Conservation (phyloP, 2,888 invertebrate genomes). For the Meliscaeva auricollis region DNA sequence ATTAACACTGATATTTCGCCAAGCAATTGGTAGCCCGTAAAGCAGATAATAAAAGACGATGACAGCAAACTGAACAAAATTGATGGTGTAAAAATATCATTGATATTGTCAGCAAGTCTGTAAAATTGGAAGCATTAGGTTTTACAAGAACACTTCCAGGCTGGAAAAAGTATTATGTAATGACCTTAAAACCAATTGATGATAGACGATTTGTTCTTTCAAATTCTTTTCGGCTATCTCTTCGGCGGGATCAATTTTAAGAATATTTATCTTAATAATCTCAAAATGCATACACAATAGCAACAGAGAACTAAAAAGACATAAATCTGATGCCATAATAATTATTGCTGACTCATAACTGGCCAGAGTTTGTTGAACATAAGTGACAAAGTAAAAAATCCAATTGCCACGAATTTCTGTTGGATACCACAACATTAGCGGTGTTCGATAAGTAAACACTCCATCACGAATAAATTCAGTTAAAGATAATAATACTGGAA, state of each 20-base stretch:
- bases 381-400: not conserved
- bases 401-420: not conserved
- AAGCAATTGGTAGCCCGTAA: constrained; percentile 68
- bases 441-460: not conserved
- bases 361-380: not conserved
- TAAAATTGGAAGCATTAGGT: not conserved
- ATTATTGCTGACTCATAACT: not conserved
- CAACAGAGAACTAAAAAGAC: not conserved
- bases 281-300: constrained; percentile 46
- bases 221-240: not conserved
- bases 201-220: constrained; percentile 12
- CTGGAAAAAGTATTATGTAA: too few species aligned
- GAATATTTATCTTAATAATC: constrained; percentile 52
- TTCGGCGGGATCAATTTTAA: constrained; percentile 27
- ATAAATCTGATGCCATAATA: not conserved
- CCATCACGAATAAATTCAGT: not conserved
- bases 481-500: not conserved
- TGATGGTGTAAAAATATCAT: constrained; percentile 68
- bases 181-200: constrained; percentile 27
- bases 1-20: constrained; percentile 53
- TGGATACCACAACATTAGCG: not conserved
- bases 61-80: constrained; percentile 71
- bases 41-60: constrained; percentile 75
- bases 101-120: constrained; percentile 69
- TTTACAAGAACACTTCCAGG: too few species aligned